Evolutionary conservation across 2,797 vertebrate genomes (phyloP).

Genomic region (Bovichtus diacanthus): DNA sequence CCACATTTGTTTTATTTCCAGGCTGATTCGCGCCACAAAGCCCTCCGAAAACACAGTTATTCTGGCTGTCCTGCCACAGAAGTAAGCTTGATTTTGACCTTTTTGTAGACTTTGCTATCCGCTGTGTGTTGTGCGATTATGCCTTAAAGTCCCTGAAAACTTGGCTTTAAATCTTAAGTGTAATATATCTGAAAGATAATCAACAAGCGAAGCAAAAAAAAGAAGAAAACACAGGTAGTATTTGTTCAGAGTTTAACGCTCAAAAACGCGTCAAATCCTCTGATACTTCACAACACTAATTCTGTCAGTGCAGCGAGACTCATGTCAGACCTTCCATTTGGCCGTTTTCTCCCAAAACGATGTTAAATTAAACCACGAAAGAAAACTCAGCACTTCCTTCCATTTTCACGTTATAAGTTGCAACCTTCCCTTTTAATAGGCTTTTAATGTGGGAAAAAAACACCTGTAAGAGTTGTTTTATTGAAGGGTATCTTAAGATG

Average conservation of each 20-base stretch:
- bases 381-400: neutral
- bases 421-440: neutral
- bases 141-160: neutral
- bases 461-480: too few species aligned
- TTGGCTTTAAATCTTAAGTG: neutral
- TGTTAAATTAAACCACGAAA: neutral
- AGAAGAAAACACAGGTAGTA: neutral
- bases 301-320: neutral
- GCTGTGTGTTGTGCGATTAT: neutral
- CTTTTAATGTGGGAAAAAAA: too few species aligned
- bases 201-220: neutral
- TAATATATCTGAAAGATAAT: neutral
- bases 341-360: too few species aligned
- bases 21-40: slow-evolving; percentile 92
- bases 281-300: too few species aligned
- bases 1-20: slow-evolving; percentile 68
- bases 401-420: neutral
- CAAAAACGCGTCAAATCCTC: neutral
- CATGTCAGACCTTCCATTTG: too few species aligned
- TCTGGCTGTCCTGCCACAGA: slow-evolving; percentile 89
- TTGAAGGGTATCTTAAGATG: too few species aligned
- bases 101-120: neutral
- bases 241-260: neutral
- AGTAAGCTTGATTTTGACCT: slow-evolving; percentile 82
- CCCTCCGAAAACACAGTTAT: slow-evolving; percentile 92